phyloP scores from a whole-genome alignment of 2,113 vertebrate species.

The Copsychus sechellarum region DNA sequence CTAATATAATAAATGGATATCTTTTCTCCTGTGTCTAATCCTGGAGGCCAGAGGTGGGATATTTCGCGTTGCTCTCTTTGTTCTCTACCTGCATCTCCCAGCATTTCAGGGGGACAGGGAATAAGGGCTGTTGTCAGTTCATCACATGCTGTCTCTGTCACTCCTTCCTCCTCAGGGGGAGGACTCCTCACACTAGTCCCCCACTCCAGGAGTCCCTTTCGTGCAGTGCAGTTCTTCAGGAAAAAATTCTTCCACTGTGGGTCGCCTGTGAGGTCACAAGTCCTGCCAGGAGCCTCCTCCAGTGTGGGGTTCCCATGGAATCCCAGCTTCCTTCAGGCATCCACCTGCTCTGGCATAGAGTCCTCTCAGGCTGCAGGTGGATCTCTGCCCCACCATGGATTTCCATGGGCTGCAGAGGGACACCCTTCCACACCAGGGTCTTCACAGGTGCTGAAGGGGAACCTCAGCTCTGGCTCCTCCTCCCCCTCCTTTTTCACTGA shows the following conservation, averaged over 20 bases:
- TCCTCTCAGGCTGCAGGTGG: neutral
- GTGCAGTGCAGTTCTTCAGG: neutral
- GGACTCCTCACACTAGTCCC: neutral
- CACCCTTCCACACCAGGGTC: neutral
- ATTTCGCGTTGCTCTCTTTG: neutral
- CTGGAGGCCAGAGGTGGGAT: neutral
- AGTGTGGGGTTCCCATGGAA: accelerated
- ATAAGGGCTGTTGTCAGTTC: accelerated
- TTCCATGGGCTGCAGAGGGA: neutral
- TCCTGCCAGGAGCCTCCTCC: neutral
- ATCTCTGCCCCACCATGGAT: neutral
- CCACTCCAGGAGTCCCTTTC: neutral
- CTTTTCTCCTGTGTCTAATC: neutral
- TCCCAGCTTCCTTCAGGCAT: neutral
- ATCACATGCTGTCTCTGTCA: neutral
- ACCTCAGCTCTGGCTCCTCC: neutral
- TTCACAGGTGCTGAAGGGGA: neutral
- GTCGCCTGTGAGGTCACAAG: neutral
- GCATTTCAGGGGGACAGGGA: neutral
- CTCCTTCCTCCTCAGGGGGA: neutral
- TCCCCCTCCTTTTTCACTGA: neutral
- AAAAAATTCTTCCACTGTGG: neutral
- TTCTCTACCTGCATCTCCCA: neutral
- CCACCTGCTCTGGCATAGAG: neutral
- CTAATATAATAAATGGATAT: neutral